Base-by-base conservation (phyloP, 2,797 vertebrate genomes). In the Coranthus polyacanthus region DNA sequence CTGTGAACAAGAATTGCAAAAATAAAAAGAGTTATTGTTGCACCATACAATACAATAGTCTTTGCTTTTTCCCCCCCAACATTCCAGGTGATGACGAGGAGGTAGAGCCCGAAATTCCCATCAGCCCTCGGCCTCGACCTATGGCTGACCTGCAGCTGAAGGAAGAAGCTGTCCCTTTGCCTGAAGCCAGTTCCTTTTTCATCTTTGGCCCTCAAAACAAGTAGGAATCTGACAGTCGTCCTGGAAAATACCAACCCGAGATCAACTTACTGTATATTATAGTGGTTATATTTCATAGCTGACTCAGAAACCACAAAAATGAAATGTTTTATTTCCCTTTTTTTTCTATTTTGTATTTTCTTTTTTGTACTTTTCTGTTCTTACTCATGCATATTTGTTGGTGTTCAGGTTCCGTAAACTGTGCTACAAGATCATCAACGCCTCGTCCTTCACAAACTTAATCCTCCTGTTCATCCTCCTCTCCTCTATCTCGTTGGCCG, bases 401-500 rank as follows among this genome's bases (percentile, higher is more conserved):
- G n/a, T 44, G 3, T 64, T 12, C 85, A 99, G 98, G 91, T 91
- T 98, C 82, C 95, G 98, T 1, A 95, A 98, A 37, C 78, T 99
- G 21, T 99, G 97, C 82, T 97, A 98, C 89, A 95, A 96, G 75
- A 95, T 95, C 21, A 95, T 99, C 87, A 99, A 98, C 0, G 96
- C 96, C 80, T 97, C 98, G 1, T 96, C 96, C 84, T 99, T 99
- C 90, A 99, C 98, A 88, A 99, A 99, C 90, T 94, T 98, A 78
- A 99, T 99, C 92, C 95, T 99, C 45, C 93, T 98, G 69, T 99
- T 99, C 94, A 99, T 99, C 87, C 93, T 99, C 78, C 96, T 99
- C 65, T 98, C 97, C 82, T 98, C 97, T 32, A 97, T 98, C 51
- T 97, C 98, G 0, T 90, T 99, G 88, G 98, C 98, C 2, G 98